Evolutionary conservation across 2,888 invertebrate species (phyloP), one percentile per base, ranked within the genome.

Genomic region (Lacanobia oleracea): DNA sequence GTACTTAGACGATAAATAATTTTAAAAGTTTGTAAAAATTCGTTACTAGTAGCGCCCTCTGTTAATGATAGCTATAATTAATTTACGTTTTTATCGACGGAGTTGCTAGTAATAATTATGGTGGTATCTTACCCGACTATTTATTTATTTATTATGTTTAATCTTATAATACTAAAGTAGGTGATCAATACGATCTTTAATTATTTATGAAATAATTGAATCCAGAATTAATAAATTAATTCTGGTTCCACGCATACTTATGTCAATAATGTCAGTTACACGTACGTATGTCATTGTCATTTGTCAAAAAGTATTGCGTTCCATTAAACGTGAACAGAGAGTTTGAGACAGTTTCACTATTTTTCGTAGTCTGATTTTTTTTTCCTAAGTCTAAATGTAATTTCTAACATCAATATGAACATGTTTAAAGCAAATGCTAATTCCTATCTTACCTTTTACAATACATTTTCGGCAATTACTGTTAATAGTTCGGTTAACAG

Each of bases 31-130:
- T 8, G 21, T 16, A n/a, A 12, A 7, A 45, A 57, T 54, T 81
- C 6, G 59, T 21, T 56, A 69, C 81, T 50, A 45, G 53, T 18
- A 81, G 50, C 82, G 80, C 66, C 84, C 60, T 80, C 80, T 80
- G 54, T 75, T 81, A 60, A 23, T 75, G 0, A 50, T 21, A 0
- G 0, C 10, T n/a, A 9, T 59, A 59, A 74, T 37, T 80, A 68
- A 37, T 67, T 53, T 9, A 40, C 9, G 14, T 33, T 18, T 3
- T 21, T 27, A 14, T 16, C 12, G 7, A 14, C 0, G 37, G 23
- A 56, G 79, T 83, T 79, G 63, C 83, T 40, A 72, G 51, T 21
- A n/a, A 33, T 16, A 14, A 7, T 14, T 0, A n/a, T 33, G 48
- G 48, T 48, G 48, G 18, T 16, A 45, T 45, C 16, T 6, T 48